Evolutionary conservation across 2,888 invertebrate species (phyloP).

Genomic region (Andrena haemorrhoa): DNA sequence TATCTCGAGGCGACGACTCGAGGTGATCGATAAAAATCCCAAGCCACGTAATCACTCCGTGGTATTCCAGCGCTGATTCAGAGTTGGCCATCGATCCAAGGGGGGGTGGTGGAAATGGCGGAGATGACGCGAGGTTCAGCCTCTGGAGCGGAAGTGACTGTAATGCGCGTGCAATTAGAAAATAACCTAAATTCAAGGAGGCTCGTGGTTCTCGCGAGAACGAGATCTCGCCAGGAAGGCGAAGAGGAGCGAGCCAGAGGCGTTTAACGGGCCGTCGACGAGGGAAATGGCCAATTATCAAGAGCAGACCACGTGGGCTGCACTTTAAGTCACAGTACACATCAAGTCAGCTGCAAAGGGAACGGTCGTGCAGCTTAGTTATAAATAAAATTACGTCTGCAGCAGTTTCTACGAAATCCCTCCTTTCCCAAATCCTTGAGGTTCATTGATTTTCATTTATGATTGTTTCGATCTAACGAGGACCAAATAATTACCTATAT

Average conservation of each 20-base stretch:
- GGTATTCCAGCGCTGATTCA: slow-evolving; percentile 12
- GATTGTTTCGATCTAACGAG: no score
- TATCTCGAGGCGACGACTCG: background rate
- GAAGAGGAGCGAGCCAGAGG: slow-evolving; percentile 44
- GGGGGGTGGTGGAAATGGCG: slow-evolving; percentile 10
- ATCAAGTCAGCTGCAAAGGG: slow-evolving; percentile 17
- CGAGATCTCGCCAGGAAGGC: slow-evolving; percentile 55
- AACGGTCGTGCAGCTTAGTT: slow-evolving; percentile 68
- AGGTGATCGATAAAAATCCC: background rate
- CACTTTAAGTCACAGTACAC: slow-evolving; percentile 59
- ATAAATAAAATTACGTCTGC: slow-evolving; percentile 42
- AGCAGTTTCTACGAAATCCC: no score
- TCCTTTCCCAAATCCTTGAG: background rate
- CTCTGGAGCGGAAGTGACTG: slow-evolving; percentile 66
- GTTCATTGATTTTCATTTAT: no score
- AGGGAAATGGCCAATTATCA: slow-evolving; percentile 80
- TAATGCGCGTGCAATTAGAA: slow-evolving; percentile 75
- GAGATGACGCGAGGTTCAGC: slow-evolving; percentile 15
- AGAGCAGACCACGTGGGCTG: slow-evolving; percentile 75
- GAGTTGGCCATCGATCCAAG: background rate
- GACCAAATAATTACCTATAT: no score
- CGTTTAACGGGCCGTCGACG: slow-evolving; percentile 59
- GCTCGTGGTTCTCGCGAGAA: slow-evolving; percentile 70
- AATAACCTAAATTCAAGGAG: slow-evolving; percentile 77
- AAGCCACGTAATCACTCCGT: background rate